Evolutionary conservation across 2,797 vertebrate genomes (phyloP).

Genomic region (Pteropus rufus): DNA sequence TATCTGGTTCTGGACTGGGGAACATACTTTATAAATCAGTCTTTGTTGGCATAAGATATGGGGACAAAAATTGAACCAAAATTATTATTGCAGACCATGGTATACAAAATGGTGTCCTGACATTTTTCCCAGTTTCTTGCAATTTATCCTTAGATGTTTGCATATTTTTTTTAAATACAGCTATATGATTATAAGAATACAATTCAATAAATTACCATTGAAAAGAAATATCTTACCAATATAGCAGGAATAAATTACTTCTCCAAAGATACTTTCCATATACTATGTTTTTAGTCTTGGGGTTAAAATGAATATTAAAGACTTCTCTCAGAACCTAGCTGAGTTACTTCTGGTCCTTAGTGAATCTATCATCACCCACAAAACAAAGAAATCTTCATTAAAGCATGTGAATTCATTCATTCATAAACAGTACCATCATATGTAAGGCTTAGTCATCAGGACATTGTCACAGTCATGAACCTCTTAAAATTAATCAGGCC

Average conservation of each 20-base stretch:
- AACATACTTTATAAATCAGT: slow-evolving; percentile 70
- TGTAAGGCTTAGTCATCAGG: background rate
- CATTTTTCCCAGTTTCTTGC: slow-evolving; percentile 60
- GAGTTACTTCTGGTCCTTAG: background rate
- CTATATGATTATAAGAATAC: background rate
- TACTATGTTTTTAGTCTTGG: background rate
- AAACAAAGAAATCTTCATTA: slow-evolving; percentile 1
- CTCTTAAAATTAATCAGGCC: background rate
- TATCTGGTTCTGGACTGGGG: slow-evolving; percentile 59
- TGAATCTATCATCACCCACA: background rate
- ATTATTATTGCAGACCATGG: slow-evolving; percentile 56
- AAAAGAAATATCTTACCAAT: background rate
- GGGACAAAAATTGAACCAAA: slow-evolving; percentile 56
- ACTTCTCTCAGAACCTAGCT: background rate
- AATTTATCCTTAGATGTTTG: slow-evolving; percentile 29
- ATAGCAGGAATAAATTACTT: slow-evolving; percentile 36
- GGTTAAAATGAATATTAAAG: background rate
- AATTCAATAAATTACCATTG: slow-evolving; percentile 16
- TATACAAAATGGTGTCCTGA: slow-evolving; percentile 45
- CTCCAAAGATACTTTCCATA: slow-evolving; percentile 25
- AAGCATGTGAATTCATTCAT: background rate
- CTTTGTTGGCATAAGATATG: slow-evolving; percentile 58
- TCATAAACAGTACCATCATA: background rate
- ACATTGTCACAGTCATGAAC: background rate
- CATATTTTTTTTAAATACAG: background rate